These are phyloP conservation scores for Pimpla rufipes DNA, from an alignment of 2,888 invertebrate species.

Conservation along the genomic window DNA sequence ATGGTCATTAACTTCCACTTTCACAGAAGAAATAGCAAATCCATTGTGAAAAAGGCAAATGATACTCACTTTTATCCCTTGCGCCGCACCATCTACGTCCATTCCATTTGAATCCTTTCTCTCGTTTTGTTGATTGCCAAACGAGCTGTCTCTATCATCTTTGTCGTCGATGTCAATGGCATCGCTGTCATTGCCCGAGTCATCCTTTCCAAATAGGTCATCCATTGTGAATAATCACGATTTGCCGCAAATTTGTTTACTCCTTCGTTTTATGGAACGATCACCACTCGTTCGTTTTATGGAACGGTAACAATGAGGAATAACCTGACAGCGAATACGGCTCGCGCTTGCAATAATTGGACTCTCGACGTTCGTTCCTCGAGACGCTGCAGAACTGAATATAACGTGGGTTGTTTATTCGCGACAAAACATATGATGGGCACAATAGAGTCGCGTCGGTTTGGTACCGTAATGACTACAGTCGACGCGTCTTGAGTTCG, in stretches of 20 bases:
- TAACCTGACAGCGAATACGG: not conserved
- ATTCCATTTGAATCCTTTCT: constrained; percentile 71
- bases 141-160: constrained; percentile 53
- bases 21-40: not conserved
- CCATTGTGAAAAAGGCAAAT: not conserved
- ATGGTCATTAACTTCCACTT: not conserved
- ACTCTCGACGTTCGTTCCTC: not conserved
- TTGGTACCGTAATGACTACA: too few relatives aligned
- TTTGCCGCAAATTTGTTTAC: not conserved
- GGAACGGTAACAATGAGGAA: not conserved
- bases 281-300: not conserved
- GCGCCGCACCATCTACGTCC: constrained; percentile 70
- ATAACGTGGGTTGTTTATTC: not conserved
- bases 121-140: constrained; percentile 37
- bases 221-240: constrained; percentile 73
- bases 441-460: not conserved
- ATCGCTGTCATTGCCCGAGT: constrained; percentile 79
- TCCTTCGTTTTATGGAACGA: not conserved
- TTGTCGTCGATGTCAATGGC: constrained; percentile 73
- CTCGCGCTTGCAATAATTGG: not conserved
- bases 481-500: not conserved
- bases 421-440: not conserved
- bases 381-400: not conserved
- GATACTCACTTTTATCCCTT: constrained; percentile 72
- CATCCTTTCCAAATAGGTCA: constrained; percentile 80